These are phyloP conservation scores for Phalloptychus januarius DNA, from an alignment of 2,797 vertebrate genomes.

Conservation along the genomic window DNA sequence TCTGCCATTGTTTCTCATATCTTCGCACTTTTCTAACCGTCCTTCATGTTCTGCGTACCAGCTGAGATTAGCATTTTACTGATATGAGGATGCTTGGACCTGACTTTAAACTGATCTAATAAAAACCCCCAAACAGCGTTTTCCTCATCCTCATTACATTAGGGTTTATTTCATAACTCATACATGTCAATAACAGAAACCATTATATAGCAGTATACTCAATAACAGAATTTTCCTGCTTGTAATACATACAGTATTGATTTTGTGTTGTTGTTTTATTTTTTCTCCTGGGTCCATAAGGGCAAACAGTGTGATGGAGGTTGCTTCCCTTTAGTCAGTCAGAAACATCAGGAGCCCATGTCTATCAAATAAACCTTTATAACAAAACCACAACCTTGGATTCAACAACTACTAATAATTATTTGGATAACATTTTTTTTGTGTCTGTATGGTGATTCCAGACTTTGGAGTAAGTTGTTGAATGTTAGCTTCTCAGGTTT, in stretches of 20 bases:
- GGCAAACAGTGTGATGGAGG: conserved; percentile 75
- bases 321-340: conserved; percentile 74
- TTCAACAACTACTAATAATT: not conserved
- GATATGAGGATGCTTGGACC: conserved; percentile 68
- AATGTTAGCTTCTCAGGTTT: conserved; percentile 50
- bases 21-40: conserved; percentile 66
- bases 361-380: conserved; percentile 28
- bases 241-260: conserved; percentile 83
- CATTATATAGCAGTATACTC: conserved; percentile 81
- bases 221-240: conserved; percentile 82
- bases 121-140: conserved; percentile 78
- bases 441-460: not conserved
- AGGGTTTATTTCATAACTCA: conserved; percentile 83
- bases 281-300: conserved; percentile 81
- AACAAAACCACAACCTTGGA: not conserved
- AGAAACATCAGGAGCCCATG: conserved; percentile 44
- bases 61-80: conserved; percentile 73
- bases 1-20: conserved; percentile 59
- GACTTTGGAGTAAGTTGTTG: conserved; percentile 29
- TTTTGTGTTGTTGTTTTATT: conserved; percentile 72
- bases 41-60: conserved; percentile 41
- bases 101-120: conserved; percentile 77
- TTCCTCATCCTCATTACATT: conserved; percentile 81
- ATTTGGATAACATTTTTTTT: not conserved
- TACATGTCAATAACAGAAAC: conserved; percentile 81